These are phyloP conservation scores for Ooceraea biroi DNA, from an alignment of 1,140 invertebrate species.

Conservation along the genomic window DNA sequence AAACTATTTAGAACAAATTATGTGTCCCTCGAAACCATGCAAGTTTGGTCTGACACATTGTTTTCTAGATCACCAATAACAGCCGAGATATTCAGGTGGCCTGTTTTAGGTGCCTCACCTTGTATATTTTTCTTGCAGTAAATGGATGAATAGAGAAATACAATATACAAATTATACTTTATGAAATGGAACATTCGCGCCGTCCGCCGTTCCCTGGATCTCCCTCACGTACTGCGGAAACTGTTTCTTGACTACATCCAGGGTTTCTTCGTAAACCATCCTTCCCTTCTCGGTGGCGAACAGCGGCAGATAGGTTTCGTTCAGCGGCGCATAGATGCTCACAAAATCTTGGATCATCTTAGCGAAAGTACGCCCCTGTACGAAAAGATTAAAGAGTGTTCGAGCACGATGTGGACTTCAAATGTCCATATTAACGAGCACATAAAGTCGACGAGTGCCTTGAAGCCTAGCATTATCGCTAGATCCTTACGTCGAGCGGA, in stretches of 20 bases:
- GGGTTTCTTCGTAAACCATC: conserved; percentile 91
- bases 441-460: too few relatives aligned
- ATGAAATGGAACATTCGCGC: conserved; percentile 93
- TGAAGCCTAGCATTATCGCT: too few relatives aligned
- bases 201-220: conserved; percentile 94
- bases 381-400: background rate
- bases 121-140: too few relatives aligned
- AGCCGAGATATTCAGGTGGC: too few relatives aligned
- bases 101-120: too few relatives aligned
- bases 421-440: too few relatives aligned
- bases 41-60: too few relatives aligned
- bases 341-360: conserved; percentile 91
- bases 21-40: too few relatives aligned
- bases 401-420: background rate
- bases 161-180: conserved; percentile 86
- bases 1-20: too few relatives aligned
- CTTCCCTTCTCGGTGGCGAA: conserved; percentile 90
- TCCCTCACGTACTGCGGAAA: conserved; percentile 94
- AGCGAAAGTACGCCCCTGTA: conserved; percentile 92
- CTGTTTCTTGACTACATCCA: conserved; percentile 88
- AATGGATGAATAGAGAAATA: too few relatives aligned
- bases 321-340: conserved; percentile 88
- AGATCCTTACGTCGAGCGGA: too few relatives aligned
- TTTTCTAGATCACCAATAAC: too few relatives aligned
- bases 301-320: conserved; percentile 89